Percentiles rank a stretch among this genome's conserved stretches.
phyloP scores from a whole-genome alignment of 2,797 vertebrate species.

The Leptoclinus maculatus region DNA sequence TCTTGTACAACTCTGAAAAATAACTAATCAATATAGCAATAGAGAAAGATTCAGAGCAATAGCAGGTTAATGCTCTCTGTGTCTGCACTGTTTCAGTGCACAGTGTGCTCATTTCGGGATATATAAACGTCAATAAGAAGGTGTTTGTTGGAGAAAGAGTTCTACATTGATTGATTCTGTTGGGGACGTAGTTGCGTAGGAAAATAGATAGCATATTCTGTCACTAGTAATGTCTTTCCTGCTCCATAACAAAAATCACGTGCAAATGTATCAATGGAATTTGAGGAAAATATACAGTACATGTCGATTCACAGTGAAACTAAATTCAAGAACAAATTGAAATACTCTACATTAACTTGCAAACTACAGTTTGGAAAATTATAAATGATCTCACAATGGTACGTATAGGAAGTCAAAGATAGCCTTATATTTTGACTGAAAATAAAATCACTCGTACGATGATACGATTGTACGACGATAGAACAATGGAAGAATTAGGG shows the following conservation, averaged over 20 bases:
- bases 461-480: too few species aligned
- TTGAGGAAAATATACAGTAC: neutral
- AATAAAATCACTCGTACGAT: neutral
- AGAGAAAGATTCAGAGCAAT: slow-evolving; percentile 36
- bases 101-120: slow-evolving; percentile 30
- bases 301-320: neutral
- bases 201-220: slow-evolving; percentile 12
- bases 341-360: neutral
- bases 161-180: slow-evolving; percentile 56
- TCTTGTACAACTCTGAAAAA: neutral
- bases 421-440: slow-evolving; percentile 4
- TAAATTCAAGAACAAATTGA: neutral
- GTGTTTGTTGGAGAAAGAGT: slow-evolving; percentile 36
- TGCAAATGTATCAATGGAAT: neutral
- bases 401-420: neutral
- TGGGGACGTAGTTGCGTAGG: slow-evolving; percentile 14
- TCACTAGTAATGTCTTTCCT: slow-evolving; percentile 12
- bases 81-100: slow-evolving; percentile 38
- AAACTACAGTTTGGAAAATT: neutral
- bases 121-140: slow-evolving; percentile 42
- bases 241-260: slow-evolving; percentile 8
- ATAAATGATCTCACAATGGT: neutral
- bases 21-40: slow-evolving; percentile 36
- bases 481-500: too few species aligned
- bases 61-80: too few species aligned